These are phyloP conservation scores for Procambarus clarkii DNA, from an alignment of 1,140 invertebrate genomes.

Conservation along the genomic window DNA sequence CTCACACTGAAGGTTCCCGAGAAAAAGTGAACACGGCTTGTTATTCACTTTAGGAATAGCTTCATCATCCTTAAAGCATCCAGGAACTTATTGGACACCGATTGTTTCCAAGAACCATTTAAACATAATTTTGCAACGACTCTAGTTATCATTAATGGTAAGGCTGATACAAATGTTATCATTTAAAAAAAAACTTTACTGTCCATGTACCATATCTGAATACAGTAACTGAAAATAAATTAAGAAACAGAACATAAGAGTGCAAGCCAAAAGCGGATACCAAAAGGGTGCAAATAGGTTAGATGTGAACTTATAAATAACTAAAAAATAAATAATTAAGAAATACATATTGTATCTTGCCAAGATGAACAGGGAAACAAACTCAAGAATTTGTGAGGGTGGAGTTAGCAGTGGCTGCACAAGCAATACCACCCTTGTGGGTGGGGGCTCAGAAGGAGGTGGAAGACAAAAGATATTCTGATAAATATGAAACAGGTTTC, in stretches of 20 bases:
- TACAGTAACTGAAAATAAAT: constrained; percentile 25
- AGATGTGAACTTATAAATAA: not conserved
- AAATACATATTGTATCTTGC: not conserved
- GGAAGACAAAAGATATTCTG: not conserved
- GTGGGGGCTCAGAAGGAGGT: not conserved
- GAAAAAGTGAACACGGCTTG: not conserved
- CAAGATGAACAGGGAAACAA: not conserved
- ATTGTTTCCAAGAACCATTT: not conserved
- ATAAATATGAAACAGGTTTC: not conserved
- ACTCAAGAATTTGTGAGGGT: not conserved
- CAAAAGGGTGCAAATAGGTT: not conserved
- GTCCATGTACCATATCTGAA: constrained; percentile 33
- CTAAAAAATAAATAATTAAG: constrained; percentile 1
- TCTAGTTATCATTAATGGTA: too few relatives aligned
- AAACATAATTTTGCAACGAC: not conserved
- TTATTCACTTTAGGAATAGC: not conserved
- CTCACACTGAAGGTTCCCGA: not conserved
- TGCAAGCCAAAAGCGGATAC: not conserved
- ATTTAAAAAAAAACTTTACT: constrained; percentile 1
- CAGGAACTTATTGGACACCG: not conserved
- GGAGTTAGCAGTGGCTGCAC: not conserved
- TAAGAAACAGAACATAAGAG: not conserved
- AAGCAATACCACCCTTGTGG: not conserved
- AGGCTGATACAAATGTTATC: too few relatives aligned
- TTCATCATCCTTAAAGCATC: not conserved